Conservation (phyloP, 2,888 invertebrate genomes). For the Catocala nupta region DNA sequence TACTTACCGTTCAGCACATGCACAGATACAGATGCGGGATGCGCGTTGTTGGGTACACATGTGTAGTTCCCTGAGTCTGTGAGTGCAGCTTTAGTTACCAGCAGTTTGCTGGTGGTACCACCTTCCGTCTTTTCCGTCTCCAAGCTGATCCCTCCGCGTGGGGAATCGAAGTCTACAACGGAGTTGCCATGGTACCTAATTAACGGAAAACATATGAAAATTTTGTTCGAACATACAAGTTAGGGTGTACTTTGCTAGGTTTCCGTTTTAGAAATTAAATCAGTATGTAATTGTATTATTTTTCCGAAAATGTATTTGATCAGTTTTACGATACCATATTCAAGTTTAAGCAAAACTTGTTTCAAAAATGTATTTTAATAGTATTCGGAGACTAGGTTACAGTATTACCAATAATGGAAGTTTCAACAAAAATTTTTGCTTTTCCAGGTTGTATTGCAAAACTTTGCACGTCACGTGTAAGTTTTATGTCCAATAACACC, state of each 20-base stretch:
- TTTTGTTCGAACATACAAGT: too few relatives aligned
- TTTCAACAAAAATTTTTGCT: background rate
- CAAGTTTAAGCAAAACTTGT: too few relatives aligned
- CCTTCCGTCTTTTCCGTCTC: conserved; percentile 95
- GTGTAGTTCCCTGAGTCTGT: conserved; percentile 96
- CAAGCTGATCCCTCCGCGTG: conserved; percentile 94
- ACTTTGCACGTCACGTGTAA: background rate
- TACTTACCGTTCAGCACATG: conserved; percentile 94
- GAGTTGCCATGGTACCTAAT: conserved; percentile 93
- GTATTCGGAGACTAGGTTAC: background rate
- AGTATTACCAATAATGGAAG: background rate
- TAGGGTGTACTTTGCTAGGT: too few relatives aligned
- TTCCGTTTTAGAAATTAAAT: too few relatives aligned
- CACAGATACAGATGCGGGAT: conserved; percentile 93
- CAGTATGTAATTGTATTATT: too few relatives aligned
- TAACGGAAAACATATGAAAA: background rate
- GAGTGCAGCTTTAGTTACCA: conserved; percentile 94
- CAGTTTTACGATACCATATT: too few relatives aligned
- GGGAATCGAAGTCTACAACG: conserved; percentile 94
- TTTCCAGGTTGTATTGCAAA: conserved; percentile 1
- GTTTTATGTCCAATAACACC: conserved; percentile 16
- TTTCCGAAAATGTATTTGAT: too few relatives aligned
- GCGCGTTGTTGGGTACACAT: conserved; percentile 94
- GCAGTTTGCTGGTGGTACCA: conserved; percentile 94
- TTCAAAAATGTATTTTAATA: too few relatives aligned